Evolutionary conservation across 37 sponge, comb jelly and placozoan species (phyloP), one percentile per base, ranked within the genome.

Genomic region (Eunapius fragilis): DNA sequence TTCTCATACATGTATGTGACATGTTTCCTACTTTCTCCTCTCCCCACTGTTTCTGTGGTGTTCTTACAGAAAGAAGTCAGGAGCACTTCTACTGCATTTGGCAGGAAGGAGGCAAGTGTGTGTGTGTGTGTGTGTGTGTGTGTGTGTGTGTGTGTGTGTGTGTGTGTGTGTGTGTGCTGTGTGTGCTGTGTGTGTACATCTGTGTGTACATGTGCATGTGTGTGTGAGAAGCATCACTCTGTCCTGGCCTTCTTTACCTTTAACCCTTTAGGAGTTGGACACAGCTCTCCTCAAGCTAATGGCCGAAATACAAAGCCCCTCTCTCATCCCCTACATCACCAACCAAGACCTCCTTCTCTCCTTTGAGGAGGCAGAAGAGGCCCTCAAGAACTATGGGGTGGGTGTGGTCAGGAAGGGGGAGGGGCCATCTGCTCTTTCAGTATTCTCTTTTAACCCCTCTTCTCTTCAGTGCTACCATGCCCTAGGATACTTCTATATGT

Each of bases 271-370:
- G 90, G 95, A 95, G 36, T 84, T 96, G 7, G 97, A 96, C 82
- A 96, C 97, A 25, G 93, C 89, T 0, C 88, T 96, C 2, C 78
- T 96, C 70, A 94, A 91, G 82, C 85, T 96, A 22, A 83, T 92
- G 31, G 96, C 96, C 1, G 88, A 93, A 67, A 74, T 74, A 0
- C 83, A 69, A 69, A 89, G 94, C 69, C 35, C 80, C 25, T 85
- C 89, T 31, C 78, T 97, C 25, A 72, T 89, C 17, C 74, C 74
- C 9, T 87, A 94, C 69, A 89, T 94, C 35, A 37, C 79, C 12
- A 90, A 79, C 35, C 85, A 90, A 37, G 93, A 95, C 49, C 88
- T 87, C 37, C 70, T 82, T 35, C 70, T 89, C 25, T 67, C 91
- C 31, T 71, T 90, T 31, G 88, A 92, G 25, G 96, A 95, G 24